Percentiles rank a stretch among this genome's conserved stretches.
Evolutionary conservation across 2,797 vertebrate species (phyloP).

Genomic region (Gastrophryne carolinensis): DNA sequence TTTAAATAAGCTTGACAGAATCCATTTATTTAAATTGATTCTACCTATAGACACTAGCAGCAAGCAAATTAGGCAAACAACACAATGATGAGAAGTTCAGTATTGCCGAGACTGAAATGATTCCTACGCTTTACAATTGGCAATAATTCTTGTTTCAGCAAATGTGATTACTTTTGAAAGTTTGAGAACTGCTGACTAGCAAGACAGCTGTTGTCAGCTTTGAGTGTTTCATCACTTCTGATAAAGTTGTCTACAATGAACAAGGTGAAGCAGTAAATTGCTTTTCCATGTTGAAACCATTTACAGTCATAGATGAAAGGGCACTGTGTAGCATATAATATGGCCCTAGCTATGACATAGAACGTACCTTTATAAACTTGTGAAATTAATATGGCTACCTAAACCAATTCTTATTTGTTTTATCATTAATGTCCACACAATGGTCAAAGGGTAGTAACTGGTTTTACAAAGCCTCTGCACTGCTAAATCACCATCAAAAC

Average conservation of each 20-base stretch:
- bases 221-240: neutral
- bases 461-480: no score
- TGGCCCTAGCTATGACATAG: neutral
- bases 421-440: no score
- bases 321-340: neutral
- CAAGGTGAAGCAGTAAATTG: neutral
- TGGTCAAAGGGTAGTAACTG: no score
- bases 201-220: neutral
- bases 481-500: no score
- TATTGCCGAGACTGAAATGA: neutral
- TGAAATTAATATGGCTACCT: no score
- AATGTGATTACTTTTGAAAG: neutral
- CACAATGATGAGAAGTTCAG: neutral
- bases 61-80: constrained; percentile 14
- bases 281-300: neutral
- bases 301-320: neutral
- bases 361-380: neutral
- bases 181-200: neutral
- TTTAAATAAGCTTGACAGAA: constrained; percentile 17
- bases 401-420: no score
- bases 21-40: constrained; percentile 24
- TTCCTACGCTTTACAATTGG: neutral
- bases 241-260: neutral
- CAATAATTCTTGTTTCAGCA: neutral
- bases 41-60: constrained; percentile 4